Evolutionary conservation across 1,140 invertebrate genomes (phyloP), one percentile per base, ranked within the genome.

Genomic region (Zaprionus kolodkinae): DNA sequence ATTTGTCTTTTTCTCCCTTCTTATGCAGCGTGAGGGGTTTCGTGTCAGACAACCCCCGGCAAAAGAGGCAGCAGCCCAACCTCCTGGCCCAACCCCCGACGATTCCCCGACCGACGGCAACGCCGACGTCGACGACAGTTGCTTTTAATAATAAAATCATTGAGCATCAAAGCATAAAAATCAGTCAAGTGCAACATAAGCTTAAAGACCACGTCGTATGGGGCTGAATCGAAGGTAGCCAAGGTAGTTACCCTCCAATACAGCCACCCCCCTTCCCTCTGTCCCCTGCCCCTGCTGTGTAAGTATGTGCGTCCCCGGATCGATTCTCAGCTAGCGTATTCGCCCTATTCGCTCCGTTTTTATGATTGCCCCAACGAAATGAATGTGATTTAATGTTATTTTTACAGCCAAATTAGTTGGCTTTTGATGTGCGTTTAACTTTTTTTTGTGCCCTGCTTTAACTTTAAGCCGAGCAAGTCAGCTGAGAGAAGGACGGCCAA

Each of bases 121-220:
- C 54, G 40, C 10, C 30, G 35, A 43, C 45, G 36, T 45, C 56
- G 56, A 68, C 84, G 80, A 80, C 83, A 87, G 84, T 87, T 89
- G 85, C 85, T 88, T 88, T 88, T 88, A 89, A 88, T 88, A 88
- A 88, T 88, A 88, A 88, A 88, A 88, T 88, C 85, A 88, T 88
- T 88, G 85, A 88, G 85, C 85, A 88, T 88, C 85, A 88, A 88
- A 88, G 85, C 85, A 88, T 88, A 88, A 88, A 88, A 88, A 87
- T 81, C 85, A 88, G 85, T 88, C 85, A 88, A 88, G 85, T 88
- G 85, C 85, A 88, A 89, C 85, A 88, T 88, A 88, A 88, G 84
- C 84, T 89, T 87, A 87, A 87, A 88, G 84, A 87, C 84, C 84
- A 88, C 71, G 78, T 88, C 77, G 73, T 74, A 65, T 74, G 73